Percentiles rank a stretch among this genome's conserved stretches.
Evolutionary conservation across 2,113 vertebrate genomes (phyloP).

Genomic region (Sardina pilchardus): DNA sequence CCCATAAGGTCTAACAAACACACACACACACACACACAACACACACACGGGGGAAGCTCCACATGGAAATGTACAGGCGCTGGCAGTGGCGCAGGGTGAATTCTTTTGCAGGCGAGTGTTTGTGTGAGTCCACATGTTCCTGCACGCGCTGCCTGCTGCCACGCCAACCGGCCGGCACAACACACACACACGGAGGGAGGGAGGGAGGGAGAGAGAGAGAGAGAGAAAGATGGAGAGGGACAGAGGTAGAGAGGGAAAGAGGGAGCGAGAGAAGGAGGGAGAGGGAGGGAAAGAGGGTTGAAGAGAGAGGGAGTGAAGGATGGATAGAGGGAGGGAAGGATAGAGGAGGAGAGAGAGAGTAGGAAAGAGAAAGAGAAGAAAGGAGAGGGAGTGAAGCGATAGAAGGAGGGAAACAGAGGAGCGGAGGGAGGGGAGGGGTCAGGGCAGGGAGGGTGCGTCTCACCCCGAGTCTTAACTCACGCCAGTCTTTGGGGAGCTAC

Average conservation of each 20-base stretch:
- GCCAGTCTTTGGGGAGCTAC: background rate
- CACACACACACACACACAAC: background rate
- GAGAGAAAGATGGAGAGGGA: background rate
- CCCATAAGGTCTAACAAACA: conserved; percentile 37
- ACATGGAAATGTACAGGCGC: conserved; percentile 60
- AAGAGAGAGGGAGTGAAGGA: too few relatives aligned
- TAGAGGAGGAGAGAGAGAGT: too few relatives aligned
- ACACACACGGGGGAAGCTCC: conserved; percentile 33
- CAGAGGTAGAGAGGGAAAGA: background rate
- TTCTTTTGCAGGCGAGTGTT: background rate
- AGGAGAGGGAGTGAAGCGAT: too few relatives aligned
- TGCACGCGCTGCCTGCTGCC: background rate
- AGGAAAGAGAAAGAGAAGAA: too few relatives aligned
- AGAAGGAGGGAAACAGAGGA: background rate
- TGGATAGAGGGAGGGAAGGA: too few relatives aligned
- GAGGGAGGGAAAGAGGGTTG: background rate
- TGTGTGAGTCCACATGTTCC: conserved; percentile 19
- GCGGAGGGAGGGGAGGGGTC: background rate
- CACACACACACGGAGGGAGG: background rate
- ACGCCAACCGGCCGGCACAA: too few relatives aligned
- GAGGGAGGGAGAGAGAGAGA: background rate
- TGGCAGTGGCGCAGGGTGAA: background rate
- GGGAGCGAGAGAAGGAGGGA: background rate
- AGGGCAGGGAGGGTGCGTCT: background rate
- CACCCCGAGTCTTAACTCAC: background rate